Percentiles rank a stretch among this genome's conserved stretches.
Evolutionary conservation across 2,888 invertebrate genomes (phyloP).

Genomic region (Rambutsinella grinnellia): DNA sequence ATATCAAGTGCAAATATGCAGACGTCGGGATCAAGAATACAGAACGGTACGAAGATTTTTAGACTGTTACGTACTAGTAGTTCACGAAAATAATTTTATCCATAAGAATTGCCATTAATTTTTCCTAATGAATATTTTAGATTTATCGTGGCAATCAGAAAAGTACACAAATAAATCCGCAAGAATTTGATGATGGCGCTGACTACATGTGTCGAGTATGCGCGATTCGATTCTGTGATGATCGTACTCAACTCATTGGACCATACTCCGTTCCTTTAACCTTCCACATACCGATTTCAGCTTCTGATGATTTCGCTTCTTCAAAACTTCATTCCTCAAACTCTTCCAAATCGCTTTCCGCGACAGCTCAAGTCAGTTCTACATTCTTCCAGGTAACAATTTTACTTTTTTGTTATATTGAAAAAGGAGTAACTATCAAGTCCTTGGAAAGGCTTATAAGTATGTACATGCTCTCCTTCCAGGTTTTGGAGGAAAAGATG

Average conservation of each 20-base stretch:
- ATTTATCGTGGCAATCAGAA: constrained; percentile 78
- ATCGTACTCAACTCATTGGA: constrained; percentile 75
- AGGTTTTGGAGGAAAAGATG: constrained; percentile 63
- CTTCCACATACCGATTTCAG: constrained; percentile 72
- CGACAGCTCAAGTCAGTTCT: constrained; percentile 61
- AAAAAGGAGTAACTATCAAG: too few species aligned
- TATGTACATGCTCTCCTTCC: too few species aligned
- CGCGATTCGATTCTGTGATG: constrained; percentile 77
- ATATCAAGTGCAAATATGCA: constrained; percentile 80
- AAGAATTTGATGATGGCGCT: constrained; percentile 79
- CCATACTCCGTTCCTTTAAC: constrained; percentile 79
- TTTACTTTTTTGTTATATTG: too few species aligned
- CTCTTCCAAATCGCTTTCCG: constrained; percentile 61
- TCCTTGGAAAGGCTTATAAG: too few species aligned
- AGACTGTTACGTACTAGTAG: too few species aligned
- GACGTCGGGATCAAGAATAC: constrained; percentile 49
- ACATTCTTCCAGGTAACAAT: constrained; percentile 48
- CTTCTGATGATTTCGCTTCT: constrained; percentile 42
- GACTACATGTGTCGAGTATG: constrained; percentile 85
- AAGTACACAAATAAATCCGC: constrained; percentile 74
- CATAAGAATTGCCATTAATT: constrained; percentile 13
- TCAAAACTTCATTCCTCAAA: constrained; percentile 59
- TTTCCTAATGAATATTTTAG: constrained; percentile 69
- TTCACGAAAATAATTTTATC: background rate
- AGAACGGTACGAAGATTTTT: constrained; percentile 41